Conservation (phyloP, 2,888 invertebrate species). For the Pomacea canaliculata region DNA sequence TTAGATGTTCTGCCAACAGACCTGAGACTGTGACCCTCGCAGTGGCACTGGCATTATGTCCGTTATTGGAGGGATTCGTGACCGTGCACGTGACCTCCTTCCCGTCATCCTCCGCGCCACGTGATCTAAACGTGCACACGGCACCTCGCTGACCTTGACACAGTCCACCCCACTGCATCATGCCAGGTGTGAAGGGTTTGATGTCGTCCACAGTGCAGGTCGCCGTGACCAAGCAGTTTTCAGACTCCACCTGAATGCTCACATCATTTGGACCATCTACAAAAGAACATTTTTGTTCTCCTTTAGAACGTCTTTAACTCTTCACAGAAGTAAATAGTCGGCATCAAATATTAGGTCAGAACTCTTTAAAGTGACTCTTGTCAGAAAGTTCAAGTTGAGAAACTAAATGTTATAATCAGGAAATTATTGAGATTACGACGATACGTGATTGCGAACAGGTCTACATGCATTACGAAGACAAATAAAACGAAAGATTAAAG, state of each 20-base stretch:
- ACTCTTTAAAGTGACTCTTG: too few relatives aligned
- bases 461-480: too few relatives aligned
- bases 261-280: background rate
- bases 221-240: background rate
- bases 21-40: background rate
- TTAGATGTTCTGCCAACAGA: background rate
- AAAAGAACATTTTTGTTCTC: background rate
- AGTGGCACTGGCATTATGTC: background rate
- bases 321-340: too few relatives aligned
- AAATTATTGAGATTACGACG: too few relatives aligned
- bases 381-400: too few relatives aligned
- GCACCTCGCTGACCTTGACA: conserved; percentile 1
- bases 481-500: too few relatives aligned
- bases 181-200: background rate
- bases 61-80: conserved; percentile 19
- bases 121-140: conserved; percentile 11
- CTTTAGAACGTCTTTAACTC: too few relatives aligned
- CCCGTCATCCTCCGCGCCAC: conserved; percentile 22
- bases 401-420: too few relatives aligned
- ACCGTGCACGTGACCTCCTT: conserved; percentile 28
- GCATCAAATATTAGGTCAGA: too few relatives aligned
- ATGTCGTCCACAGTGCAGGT: background rate
- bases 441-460: too few relatives aligned
- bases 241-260: background rate
- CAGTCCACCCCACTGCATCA: conserved; percentile 2